These are phyloP conservation scores for Cactoblastis cactorum DNA, from an alignment of 2,888 invertebrate genomes.

Conservation along the genomic window DNA sequence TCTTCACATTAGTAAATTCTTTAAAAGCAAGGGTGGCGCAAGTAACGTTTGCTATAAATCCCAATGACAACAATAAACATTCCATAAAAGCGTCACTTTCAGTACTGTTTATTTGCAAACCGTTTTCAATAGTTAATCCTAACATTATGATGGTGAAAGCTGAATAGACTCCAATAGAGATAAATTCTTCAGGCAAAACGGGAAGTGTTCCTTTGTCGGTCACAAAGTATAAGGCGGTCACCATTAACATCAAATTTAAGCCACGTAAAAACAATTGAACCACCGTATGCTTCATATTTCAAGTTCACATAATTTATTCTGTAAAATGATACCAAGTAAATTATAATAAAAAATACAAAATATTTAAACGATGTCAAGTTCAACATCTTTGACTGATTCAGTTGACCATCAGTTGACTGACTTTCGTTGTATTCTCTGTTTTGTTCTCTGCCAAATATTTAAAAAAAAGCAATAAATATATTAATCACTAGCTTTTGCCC, in stretches of 20 bases:
- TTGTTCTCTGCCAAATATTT: no score
- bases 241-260: conserved; percentile 34
- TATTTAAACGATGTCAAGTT: no score
- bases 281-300: conserved; percentile 34
- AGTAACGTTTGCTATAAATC: conserved; percentile 23
- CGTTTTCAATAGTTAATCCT: neutral
- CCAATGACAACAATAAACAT: neutral
- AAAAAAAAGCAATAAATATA: no score
- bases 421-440: no score
- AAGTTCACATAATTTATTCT: neutral
- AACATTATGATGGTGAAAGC: neutral
- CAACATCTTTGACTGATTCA: no score
- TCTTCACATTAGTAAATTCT: conserved; percentile 28
- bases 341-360: no score
- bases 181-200: neutral
- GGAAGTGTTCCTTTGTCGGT: neutral
- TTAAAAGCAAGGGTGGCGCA: conserved; percentile 32
- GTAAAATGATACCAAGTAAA: neutral
- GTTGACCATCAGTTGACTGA: no score
- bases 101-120: conserved; percentile 25
- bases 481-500: no score
- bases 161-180: neutral
- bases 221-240: neutral
- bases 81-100: conserved; percentile 24
- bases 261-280: conserved; percentile 48